phyloP scores from a whole-genome alignment of 2,113 vertebrate genomes.

The Herpetotheres cachinnans region DNA sequence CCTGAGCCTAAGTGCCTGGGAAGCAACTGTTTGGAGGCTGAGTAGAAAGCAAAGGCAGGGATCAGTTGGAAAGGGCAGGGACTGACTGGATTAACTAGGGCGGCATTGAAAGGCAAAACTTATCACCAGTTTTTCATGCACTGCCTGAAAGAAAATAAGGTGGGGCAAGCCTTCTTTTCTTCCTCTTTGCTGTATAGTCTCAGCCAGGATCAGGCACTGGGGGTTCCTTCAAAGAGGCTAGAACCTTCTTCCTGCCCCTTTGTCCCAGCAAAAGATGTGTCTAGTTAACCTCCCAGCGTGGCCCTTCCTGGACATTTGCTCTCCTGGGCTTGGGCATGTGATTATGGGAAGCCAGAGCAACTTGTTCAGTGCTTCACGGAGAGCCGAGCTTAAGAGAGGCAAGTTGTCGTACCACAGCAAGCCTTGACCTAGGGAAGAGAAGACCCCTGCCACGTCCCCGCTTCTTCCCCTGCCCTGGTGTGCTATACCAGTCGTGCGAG shows the following conservation, averaged over 20 bases:
- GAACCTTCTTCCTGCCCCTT: neutral
- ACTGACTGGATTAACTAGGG: neutral
- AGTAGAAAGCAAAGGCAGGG: neutral
- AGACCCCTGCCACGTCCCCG: accelerated
- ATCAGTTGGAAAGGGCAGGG: neutral
- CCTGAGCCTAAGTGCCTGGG: neutral
- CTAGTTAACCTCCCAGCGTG: neutral
- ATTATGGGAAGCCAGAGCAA: neutral
- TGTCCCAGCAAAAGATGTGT: neutral
- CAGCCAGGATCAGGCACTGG: neutral
- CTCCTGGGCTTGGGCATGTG: neutral
- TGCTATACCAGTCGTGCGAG: accelerated
- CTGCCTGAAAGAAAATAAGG: neutral
- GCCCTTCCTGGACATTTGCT: neutral
- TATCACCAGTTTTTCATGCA: neutral
- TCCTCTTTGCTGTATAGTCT: neutral
- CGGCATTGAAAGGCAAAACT: neutral
- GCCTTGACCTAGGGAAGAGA: neutral
- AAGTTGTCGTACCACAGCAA: neutral
- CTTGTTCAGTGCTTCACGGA: neutral
- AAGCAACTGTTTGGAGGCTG: slow-evolving; percentile 10
- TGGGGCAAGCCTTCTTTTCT: neutral
- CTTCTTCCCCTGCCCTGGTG: too few relatives aligned
- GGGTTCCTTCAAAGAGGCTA: neutral
- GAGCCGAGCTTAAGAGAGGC: neutral